Base-by-base conservation (phyloP, 2,888 invertebrate genomes). In the Anorthoa munda region DNA sequence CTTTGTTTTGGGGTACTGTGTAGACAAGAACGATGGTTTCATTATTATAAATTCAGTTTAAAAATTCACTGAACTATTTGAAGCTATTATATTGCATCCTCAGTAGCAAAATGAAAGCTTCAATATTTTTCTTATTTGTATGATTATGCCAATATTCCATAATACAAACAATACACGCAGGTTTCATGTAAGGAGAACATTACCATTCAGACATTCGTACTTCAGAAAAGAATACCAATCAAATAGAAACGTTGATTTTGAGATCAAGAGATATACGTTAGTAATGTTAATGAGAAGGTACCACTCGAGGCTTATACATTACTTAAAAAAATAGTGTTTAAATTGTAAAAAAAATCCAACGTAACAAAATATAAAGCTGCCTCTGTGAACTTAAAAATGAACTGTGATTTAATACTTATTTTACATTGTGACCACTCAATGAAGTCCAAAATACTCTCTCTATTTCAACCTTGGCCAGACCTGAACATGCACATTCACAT, bases 361-460 rank as follows among this genome's bases (percentile, higher is more conserved):
- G 39, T 86, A 79, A 85, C 65, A 77, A 86, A 85, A 82, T 75
- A 84, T 77, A 82, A 79, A 86, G 84, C 82, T 86, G 85, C 84
- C 83, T 68, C 53, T 70, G 46, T 72, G 12, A 61, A 58, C 18
- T 69, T 31, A 69, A 71, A 64, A 71, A 64, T 71, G 26, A 72
- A 65, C 21, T 73, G 63, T 51, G 45, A 51, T 80, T 67, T 18
- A 66, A 55, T 73, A 79, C 61, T 75, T 77, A 69, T 63, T 26
- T 70, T 75, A 80, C 39, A 72, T 74, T 78, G 66, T 64, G 70
- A 82, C 83, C 65, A 72, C 56, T 60, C 46, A 55, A 71, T 51
- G 65, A 58, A 77, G 69, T 73, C 65, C 64, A 75, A 68, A 75
- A 67, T 74, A 79, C 58, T 83, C 63, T 76, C 46, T 72, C 45